phyloP scores from a whole-genome alignment of 2,888 invertebrate genomes.

The Baccha elongata region DNA sequence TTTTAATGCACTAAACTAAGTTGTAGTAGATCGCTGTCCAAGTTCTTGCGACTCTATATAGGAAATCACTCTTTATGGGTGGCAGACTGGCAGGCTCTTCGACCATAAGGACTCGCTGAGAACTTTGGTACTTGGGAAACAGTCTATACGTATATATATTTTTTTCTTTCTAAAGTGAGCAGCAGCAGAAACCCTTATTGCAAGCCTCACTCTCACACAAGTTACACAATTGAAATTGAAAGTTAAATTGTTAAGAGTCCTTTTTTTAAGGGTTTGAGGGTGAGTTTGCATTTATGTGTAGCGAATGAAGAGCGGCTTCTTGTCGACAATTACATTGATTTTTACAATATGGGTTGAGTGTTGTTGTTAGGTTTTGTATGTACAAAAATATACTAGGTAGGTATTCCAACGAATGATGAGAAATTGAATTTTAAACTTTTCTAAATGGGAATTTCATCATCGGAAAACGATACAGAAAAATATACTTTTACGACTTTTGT shows the following conservation, averaged over 20 bases:
- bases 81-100: constrained; percentile 73
- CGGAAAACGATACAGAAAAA: constrained; percentile 62
- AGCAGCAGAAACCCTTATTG: constrained; percentile 56
- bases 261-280: constrained; percentile 49
- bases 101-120: constrained; percentile 65
- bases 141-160: no score
- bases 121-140: constrained; percentile 64
- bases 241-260: constrained; percentile 72
- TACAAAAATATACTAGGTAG: neutral
- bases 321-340: constrained; percentile 72
- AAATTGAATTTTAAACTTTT: constrained; percentile 73
- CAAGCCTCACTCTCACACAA: constrained; percentile 38
- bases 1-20: constrained; percentile 67
- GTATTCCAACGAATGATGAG: constrained; percentile 56
- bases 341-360: constrained; percentile 64
- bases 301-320: constrained; percentile 71
- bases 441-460: constrained; percentile 69
- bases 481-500: constrained; percentile 1
- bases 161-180: constrained; percentile 46
- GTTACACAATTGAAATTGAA: constrained; percentile 67
- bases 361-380: neutral
- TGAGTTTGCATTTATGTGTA: constrained; percentile 72
- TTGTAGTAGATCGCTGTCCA: constrained; percentile 63
- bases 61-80: constrained; percentile 73
- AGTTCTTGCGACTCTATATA: constrained; percentile 51